These are phyloP conservation scores for Pogonocichla stellata DNA, from an alignment of 2,113 vertebrate genomes.

Conservation along the genomic window DNA sequence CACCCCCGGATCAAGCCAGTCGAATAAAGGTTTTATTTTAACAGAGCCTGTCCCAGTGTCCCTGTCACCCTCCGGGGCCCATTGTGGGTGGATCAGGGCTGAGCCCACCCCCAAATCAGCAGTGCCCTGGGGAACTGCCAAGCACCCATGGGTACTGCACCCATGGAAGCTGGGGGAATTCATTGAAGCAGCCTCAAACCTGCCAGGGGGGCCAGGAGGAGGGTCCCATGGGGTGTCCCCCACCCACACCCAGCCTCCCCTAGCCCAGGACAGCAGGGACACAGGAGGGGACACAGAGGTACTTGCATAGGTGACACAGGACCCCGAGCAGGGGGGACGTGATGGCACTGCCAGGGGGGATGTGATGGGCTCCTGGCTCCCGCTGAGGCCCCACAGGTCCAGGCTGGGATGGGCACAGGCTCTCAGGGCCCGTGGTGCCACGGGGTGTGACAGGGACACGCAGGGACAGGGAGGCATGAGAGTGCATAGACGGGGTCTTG, in stretches of 20 bases:
- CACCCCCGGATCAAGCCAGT: background rate
- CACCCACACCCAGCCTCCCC: background rate
- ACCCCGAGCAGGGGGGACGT: background rate
- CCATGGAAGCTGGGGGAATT: background rate
- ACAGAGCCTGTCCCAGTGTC: background rate
- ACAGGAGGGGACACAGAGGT: background rate
- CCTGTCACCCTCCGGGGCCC: background rate
- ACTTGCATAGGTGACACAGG: conserved; percentile 34
- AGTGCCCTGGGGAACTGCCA: background rate
- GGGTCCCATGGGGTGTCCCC: background rate
- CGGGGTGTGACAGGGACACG: fast-evolving
- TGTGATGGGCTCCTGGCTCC: background rate
- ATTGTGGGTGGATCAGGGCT: fast-evolving
- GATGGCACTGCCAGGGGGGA: background rate
- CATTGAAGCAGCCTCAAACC: background rate
- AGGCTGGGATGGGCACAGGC: background rate
- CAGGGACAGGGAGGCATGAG: background rate
- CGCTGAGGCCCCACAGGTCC: background rate
- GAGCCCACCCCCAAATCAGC: background rate
- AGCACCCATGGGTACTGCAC: background rate
- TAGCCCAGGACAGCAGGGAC: background rate
- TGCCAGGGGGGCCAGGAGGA: background rate
- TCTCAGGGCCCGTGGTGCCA: background rate
- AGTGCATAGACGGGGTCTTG: background rate
- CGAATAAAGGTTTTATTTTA: conserved; percentile 59